Evolutionary conservation across 2,113 vertebrate species (phyloP).

Genomic region (Pterocles gutturalis): DNA sequence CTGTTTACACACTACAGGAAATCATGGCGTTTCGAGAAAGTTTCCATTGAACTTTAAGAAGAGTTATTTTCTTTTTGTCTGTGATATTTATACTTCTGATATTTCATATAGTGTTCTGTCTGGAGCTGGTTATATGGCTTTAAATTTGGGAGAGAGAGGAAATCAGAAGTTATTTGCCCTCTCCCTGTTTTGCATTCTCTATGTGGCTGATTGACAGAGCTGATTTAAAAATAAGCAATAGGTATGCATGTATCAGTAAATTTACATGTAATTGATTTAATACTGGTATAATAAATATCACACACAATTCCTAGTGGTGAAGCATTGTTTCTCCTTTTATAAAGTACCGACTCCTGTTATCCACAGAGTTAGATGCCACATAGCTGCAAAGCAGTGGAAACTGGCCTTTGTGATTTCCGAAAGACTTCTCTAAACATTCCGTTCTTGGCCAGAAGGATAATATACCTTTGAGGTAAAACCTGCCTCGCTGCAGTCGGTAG

Average conservation of each 20-base stretch:
- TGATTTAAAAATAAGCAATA: neutral
- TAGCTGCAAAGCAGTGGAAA: neutral
- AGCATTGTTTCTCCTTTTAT: neutral
- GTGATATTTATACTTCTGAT: neutral
- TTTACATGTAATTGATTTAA: neutral
- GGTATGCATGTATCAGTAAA: neutral
- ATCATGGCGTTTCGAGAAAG: neutral
- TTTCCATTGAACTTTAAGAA: neutral
- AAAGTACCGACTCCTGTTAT: neutral
- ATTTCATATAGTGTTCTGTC: neutral
- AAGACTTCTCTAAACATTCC: neutral
- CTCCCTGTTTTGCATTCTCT: neutral
- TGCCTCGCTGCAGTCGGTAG: neutral
- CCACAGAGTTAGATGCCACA: neutral
- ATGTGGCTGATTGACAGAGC: neutral
- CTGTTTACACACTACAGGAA: neutral
- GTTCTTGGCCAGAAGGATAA: neutral
- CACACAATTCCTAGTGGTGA: neutral
- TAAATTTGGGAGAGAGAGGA: neutral
- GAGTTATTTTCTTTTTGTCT: slow-evolving; percentile 7
- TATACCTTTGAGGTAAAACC: neutral
- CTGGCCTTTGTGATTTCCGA: neutral
- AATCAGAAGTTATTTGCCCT: neutral
- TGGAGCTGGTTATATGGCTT: neutral
- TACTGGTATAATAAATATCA: neutral